Evolutionary conservation across 2,888 invertebrate species (phyloP).

Genomic region (Pegoplata infirma): DNA sequence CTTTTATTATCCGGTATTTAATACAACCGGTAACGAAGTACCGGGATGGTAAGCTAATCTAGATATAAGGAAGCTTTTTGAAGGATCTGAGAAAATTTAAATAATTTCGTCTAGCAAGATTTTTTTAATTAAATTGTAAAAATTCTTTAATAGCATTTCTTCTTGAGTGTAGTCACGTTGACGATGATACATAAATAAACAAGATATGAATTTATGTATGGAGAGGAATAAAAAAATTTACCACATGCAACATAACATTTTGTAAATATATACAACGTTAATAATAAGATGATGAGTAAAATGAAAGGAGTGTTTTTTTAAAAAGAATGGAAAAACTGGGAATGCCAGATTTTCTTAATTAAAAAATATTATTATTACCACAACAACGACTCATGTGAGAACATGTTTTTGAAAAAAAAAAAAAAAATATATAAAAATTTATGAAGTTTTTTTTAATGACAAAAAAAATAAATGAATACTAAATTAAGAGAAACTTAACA

Average conservation of each 20-base stretch:
- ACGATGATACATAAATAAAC: conserved; percentile 8
- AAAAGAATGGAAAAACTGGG: background rate
- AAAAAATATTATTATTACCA: conserved; percentile 34
- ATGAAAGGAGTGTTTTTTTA: background rate
- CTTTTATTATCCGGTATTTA: no score
- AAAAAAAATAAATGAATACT: background rate
- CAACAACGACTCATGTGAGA: background rate
- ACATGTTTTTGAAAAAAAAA: no score
- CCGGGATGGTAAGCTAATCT: no score
- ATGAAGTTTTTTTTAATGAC: background rate
- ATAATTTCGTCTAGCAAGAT: no score
- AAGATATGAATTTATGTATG: conserved; percentile 36
- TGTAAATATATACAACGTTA: background rate
- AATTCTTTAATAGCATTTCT: no score
- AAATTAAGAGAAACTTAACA: background rate
- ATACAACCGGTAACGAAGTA: no score
- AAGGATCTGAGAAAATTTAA: no score
- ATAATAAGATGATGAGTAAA: conserved; percentile 26
- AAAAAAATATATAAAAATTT: background rate
- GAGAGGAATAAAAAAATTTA: background rate
- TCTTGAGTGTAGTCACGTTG: background rate
- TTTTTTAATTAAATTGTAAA: no score
- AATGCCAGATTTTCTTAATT: conserved; percentile 36
- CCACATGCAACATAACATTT: conserved; percentile 27
- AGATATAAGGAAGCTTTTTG: no score